Base-by-base conservation (phyloP, 2,797 vertebrate genomes). In the Neostethus bicornis region DNA sequence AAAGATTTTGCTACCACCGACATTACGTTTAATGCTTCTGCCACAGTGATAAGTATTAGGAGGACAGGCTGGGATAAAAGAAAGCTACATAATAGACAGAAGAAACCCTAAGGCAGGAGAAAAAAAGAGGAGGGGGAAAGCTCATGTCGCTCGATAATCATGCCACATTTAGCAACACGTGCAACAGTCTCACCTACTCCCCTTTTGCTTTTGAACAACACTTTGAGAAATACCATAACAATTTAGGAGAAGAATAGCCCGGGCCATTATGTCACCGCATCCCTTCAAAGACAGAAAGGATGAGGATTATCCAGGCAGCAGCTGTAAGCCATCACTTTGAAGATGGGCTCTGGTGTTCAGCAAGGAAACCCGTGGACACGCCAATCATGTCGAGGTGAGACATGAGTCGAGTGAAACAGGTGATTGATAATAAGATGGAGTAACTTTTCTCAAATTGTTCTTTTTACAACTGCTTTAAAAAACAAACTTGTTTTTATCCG, bases 311-410 rank as follows among this genome's bases (percentile, higher is more conserved):
- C 92, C 89, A 84, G 66, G 66, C 92, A 93, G 92, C 94, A 96
- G 94, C 95, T 96, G 95, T 93, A 95, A 96, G 93, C 92, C 90
- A 93, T 93, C 90, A 91, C 94, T 96, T 95, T 95, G 93, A 96
- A 95, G 93, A 92, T 74, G 81, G 89, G 84, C 75, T 77, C 85
- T 85, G 67, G 78, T 86, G 89, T 89, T 85, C 32, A 80, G 84
- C 72, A 54, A 80, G 68, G 77, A 83, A 75, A 91, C 92, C 90
- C 59, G 77, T 76, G 72, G 91, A 80, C 69, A 51, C 82, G 93
- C 93, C 93, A 93, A 89, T 95, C 93, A 94, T 81, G 85, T 84
- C 66, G 85, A 92, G 89, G 92, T 92, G 91, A 93, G 92, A 90
- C 84, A 76, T 78, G 87, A 92, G 75, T 91, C 81, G 88, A 78